phyloP scores from a whole-genome alignment of 2,888 invertebrate genomes.

The Laspeyria flexula region DNA sequence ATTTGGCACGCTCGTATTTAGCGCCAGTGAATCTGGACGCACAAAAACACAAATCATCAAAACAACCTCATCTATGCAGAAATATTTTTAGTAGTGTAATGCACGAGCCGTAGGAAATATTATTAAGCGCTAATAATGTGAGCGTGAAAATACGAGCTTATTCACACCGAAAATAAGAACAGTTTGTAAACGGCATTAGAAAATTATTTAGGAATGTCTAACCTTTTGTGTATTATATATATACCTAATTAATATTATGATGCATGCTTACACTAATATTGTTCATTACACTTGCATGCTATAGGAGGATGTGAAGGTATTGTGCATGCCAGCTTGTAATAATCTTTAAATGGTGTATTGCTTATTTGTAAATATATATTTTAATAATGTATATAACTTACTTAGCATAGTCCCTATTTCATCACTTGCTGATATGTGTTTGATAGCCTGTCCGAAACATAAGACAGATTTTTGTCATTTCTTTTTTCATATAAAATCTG shows the following conservation, averaged over 20 bases:
- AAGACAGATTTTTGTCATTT: no score
- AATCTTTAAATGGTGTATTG: slow-evolving; percentile 7
- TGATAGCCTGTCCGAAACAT: no score
- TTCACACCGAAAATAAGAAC: background rate
- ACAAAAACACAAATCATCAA: no score
- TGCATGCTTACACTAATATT: slow-evolving; percentile 55
- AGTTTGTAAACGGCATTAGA: slow-evolving; percentile 1
- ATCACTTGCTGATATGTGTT: background rate
- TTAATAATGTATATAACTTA: background rate
- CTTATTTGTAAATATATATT: slow-evolving; percentile 16
- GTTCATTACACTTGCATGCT: slow-evolving; percentile 35
- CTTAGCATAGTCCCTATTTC: background rate
- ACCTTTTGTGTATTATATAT: slow-evolving; percentile 28
- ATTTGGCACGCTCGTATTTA: background rate
- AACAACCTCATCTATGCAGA: no score
- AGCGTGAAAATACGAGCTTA: no score
- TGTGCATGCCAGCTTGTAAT: slow-evolving; percentile 24
- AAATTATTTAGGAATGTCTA: slow-evolving; percentile 33
- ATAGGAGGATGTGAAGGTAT: slow-evolving; percentile 42
- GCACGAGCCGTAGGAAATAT: no score
- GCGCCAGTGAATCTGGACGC: no score
- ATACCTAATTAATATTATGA: slow-evolving; percentile 29
- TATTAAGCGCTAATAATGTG: no score
- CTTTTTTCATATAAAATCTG: no score
- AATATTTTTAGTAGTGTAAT: no score